Conservation (phyloP, 2,797 vertebrate genomes). For the Dallia pectoralis region DNA sequence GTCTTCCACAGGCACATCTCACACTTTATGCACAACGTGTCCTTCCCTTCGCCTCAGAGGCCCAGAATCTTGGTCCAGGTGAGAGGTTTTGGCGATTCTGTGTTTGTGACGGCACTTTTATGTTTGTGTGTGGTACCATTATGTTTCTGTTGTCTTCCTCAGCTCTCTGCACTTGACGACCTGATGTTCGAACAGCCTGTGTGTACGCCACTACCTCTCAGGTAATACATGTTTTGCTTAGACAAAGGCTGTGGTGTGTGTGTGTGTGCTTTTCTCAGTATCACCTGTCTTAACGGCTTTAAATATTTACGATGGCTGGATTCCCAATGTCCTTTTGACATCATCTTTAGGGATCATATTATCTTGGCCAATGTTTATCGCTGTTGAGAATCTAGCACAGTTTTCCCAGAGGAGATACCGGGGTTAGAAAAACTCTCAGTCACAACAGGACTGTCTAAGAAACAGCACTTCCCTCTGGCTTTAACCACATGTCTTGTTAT, state of each 20-base stretch:
- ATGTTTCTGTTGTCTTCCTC: conserved; percentile 30
- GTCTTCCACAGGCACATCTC: conserved; percentile 87
- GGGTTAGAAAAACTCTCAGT: conserved; percentile 33
- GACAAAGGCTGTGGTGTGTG: background rate
- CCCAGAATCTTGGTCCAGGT: conserved; percentile 97
- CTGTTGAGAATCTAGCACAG: background rate
- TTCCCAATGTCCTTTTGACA: background rate
- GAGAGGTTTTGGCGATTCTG: conserved; percentile 26
- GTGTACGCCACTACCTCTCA: conserved; percentile 94
- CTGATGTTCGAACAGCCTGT: conserved; percentile 95
- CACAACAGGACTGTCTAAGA: background rate
- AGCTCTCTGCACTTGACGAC: conserved; percentile 92
- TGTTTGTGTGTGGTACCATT: no score
- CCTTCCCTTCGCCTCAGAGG: conserved; percentile 95
- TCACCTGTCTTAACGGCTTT: background rate
- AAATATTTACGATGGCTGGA: background rate
- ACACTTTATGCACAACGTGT: conserved; percentile 97
- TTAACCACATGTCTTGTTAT: background rate
- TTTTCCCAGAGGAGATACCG: conserved; percentile 35
- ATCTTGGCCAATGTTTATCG: conserved; percentile 6
- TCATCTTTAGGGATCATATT: background rate
- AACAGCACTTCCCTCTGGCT: background rate
- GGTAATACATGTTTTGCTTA: conserved; percentile 70
- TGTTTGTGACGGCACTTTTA: background rate
- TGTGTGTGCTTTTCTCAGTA: background rate